Evolutionary conservation across 1,140 invertebrate species (phyloP), one percentile per base, ranked within the genome.

Genomic region (Diplogasteroides magnus): DNA sequence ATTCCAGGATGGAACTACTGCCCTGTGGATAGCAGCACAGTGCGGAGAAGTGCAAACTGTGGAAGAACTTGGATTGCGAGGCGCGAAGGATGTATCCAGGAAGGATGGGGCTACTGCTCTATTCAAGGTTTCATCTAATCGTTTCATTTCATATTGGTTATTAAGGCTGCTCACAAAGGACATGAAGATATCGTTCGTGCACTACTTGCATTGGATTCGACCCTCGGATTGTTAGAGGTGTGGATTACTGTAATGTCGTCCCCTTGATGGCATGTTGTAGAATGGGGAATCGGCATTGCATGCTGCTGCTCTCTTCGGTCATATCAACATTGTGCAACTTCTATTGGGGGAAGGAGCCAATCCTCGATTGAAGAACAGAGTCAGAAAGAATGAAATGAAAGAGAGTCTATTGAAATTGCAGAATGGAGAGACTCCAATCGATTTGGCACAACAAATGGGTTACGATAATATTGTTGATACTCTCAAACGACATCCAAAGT

Each of bases 21-120:
- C 93, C 32, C 87, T 96, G 56, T 95, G 92, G 91, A 94, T 96
- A 77, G 90, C 92, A 2, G 88, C 91, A 57, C 93, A 96, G 87
- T 84, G 84, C 82, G 84, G 84, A 26, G 83, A 85, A 73, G 73
- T 79, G 15, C 67, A 76, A 13, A 75, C 82, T 61, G 82, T 81
- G 6, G 78, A 76, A 72, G 79, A 82, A 72, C 68, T 85, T 37
- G 60, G 84, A 26, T 71, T 77, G 32, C 72, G 76, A 67, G 79
- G 79, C 55, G 83, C 83, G 56, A 78, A 83, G 23, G 64, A 66
- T 57, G 26, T 28, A 11, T 26, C 64, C 26, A 61, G 64, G 37
- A 26, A 26, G 27, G 84, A 85, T 81, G 84, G 84, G 69, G 83
- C 84, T 11, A 85, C 84, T 13, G 80, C 83, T 29, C 73, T 85